Evolutionary conservation across 1,140 invertebrate genomes (phyloP).

Genomic region (Pemphigus obesinymphae): DNA sequence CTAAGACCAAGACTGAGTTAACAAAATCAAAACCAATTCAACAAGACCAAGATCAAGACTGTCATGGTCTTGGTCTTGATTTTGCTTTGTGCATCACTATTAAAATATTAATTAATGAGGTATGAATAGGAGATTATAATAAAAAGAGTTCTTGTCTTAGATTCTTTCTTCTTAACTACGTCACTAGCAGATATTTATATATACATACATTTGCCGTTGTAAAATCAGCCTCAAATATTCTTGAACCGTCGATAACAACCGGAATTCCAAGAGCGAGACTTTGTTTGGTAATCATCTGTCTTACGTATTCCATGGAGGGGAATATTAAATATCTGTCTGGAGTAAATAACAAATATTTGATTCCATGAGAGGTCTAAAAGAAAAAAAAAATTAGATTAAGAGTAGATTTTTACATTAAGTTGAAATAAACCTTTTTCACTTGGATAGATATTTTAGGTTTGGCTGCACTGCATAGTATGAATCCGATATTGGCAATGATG

Average conservation of each 20-base stretch:
- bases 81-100: no score
- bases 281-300: constrained; percentile 72
- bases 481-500: constrained; percentile 76
- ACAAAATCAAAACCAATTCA: no score
- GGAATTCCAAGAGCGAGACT: constrained; percentile 61
- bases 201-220: constrained; percentile 70
- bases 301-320: constrained; percentile 80
- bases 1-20: no score
- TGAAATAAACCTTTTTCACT: constrained; percentile 53
- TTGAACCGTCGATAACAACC: constrained; percentile 75
- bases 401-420: no score
- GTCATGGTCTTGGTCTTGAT: no score
- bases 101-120: no score
- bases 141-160: no score
- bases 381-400: no score
- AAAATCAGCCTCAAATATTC: constrained; percentile 75
- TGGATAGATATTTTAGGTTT: constrained; percentile 77
- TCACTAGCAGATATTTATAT: no score
- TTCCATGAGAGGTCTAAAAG: constrained; percentile 51
- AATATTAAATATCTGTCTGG: constrained; percentile 81
- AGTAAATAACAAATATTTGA: constrained; percentile 74
- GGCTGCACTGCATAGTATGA: constrained; percentile 83
- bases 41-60: no score
- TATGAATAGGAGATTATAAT: no score
- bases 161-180: no score